phyloP scores from a whole-genome alignment of 1,140 invertebrate genomes.

The Melanaphis sacchari region DNA sequence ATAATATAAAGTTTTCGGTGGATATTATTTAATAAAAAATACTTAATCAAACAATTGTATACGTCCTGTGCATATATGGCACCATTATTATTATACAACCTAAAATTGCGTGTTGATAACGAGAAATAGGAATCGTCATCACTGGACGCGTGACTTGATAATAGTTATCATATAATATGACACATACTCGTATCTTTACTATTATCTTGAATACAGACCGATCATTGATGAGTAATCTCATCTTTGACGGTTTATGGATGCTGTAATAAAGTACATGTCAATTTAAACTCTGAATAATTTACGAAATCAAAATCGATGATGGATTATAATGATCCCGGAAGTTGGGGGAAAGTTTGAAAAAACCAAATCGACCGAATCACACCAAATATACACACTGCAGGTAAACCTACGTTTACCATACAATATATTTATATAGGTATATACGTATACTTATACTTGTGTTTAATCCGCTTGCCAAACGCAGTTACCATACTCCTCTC shows the following conservation, averaged over 20 bases:
- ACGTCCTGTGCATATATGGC: not conserved
- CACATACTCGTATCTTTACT: not conserved
- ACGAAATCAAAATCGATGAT: not conserved
- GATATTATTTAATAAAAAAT: not conserved
- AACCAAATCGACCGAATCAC: not conserved
- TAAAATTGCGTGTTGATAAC: not conserved
- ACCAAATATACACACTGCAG: not conserved
- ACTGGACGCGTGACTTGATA: not conserved
- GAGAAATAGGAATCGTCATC: not conserved
- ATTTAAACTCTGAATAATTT: not conserved
- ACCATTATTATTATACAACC: not conserved
- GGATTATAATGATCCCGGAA: not conserved
- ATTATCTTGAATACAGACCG: not conserved
- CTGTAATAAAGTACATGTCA: not conserved
- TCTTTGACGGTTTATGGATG: not conserved
- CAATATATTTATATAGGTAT: not conserved
- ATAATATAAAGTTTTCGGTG: not conserved
- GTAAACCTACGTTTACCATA: not conserved
- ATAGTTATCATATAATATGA: not conserved
- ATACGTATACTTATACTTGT: not conserved
- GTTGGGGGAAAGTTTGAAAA: not conserved
- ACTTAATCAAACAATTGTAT: not conserved
- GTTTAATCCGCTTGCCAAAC: slow-evolving; percentile 37
- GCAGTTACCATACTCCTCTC: not conserved
- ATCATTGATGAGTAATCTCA: not conserved